Conservation (phyloP, 2,797 vertebrate species). For the Clarias platycephalus region DNA sequence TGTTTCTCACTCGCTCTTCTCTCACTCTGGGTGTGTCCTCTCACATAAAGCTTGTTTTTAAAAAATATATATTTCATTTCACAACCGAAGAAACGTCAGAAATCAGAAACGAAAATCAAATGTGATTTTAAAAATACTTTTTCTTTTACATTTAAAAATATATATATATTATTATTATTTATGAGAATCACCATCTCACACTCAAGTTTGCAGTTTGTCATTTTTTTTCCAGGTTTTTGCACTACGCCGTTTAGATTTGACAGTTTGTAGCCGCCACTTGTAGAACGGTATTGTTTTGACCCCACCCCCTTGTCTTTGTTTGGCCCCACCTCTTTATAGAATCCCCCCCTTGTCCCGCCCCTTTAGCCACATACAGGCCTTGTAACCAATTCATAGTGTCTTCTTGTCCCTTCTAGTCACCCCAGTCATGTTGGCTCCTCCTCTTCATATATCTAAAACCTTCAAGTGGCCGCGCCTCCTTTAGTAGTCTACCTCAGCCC, state of each 20-base stretch:
- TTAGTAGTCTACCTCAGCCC: no score
- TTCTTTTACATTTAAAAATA: no score
- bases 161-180: no score
- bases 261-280: background rate
- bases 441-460: background rate
- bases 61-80: background rate
- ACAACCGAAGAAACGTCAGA: background rate
- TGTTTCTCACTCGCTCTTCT: slow-evolving; percentile 30
- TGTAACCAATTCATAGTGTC: background rate
- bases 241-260: background rate
- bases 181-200: background rate
- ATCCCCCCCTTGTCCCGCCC: background rate
- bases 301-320: background rate
- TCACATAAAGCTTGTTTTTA: background rate
- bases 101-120: no score
- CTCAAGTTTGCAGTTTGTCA: background rate
- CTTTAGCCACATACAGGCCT: background rate
- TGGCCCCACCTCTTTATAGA: background rate
- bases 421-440: background rate
- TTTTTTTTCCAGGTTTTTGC: background rate
- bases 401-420: no score
- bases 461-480: background rate
- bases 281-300: no score
- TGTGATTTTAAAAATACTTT: no score
- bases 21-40: slow-evolving; percentile 1